These are phyloP conservation scores for Actinopyga echinites DNA, from an alignment of 53 echinoderm and acorn worm genomes.

Conservation along the genomic window DNA sequence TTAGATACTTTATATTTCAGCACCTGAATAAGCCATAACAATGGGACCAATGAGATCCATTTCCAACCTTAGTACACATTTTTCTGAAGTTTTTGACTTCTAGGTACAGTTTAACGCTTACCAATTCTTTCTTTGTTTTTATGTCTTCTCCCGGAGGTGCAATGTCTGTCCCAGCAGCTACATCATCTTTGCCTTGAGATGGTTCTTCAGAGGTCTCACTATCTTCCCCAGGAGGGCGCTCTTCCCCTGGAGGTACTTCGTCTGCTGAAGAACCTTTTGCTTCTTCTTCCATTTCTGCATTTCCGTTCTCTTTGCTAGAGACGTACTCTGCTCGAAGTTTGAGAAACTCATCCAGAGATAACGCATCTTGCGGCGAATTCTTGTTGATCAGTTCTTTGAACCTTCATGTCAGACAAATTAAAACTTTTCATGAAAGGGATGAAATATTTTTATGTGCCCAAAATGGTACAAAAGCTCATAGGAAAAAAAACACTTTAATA, in stretches of 20 bases:
- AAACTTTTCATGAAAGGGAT: too few relatives aligned
- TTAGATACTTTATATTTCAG: too few relatives aligned
- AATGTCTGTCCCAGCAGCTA: neutral
- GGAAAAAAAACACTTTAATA: too few relatives aligned
- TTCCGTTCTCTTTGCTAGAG: conserved; percentile 53
- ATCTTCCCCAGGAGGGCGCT: conserved; percentile 65
- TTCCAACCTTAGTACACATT: too few relatives aligned
- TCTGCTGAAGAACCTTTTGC: conserved; percentile 46
- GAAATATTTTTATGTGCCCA: too few relatives aligned
- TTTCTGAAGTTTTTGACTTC: neutral
- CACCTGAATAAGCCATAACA: too few relatives aligned
- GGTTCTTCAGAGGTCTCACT: conserved; percentile 42
- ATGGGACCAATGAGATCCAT: too few relatives aligned
- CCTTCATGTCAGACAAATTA: conserved; percentile 15
- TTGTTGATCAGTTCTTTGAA: conserved; percentile 80
- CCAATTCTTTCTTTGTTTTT: conserved; percentile 12
- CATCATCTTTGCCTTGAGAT: neutral
- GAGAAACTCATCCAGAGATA: conserved; percentile 87
- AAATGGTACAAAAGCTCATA: too few relatives aligned
- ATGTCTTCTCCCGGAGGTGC: conserved; percentile 38
- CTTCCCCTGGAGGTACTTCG: conserved; percentile 72
- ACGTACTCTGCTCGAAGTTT: conserved; percentile 79
- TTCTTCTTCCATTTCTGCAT: conserved; percentile 51
- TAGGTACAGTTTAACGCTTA: neutral
- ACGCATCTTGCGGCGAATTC: conserved; percentile 76